Evolutionary conservation across 30 jellyfish, hydroid and myxozoan genomes (phyloP).

Genomic region (Cassiopea xamachana): DNA sequence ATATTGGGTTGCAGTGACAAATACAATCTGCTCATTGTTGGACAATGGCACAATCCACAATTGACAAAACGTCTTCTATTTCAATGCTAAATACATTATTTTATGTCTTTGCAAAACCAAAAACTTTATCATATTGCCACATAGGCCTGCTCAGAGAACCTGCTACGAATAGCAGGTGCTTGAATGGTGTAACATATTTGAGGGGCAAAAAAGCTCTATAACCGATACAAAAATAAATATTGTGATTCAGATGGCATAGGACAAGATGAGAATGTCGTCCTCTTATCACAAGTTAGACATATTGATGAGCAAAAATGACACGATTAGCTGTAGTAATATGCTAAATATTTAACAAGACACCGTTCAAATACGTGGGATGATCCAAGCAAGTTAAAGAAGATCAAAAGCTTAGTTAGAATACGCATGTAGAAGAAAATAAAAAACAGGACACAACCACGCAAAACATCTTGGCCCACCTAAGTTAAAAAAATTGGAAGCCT

Average conservation of each 20-base stretch:
- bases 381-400: too few relatives aligned
- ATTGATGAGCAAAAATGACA: too few relatives aligned
- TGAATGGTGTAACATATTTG: slow-evolving; percentile 5
- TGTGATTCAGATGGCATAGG: background rate
- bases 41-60: background rate
- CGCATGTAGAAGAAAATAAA: too few relatives aligned
- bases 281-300: background rate
- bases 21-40: background rate
- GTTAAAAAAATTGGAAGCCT: too few relatives aligned
- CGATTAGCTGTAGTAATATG: too few relatives aligned
- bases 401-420: too few relatives aligned
- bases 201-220: background rate
- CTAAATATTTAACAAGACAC: too few relatives aligned
- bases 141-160: background rate
- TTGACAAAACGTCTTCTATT: background rate
- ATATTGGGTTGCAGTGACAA: background rate
- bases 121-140: background rate
- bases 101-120: background rate
- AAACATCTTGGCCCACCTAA: too few relatives aligned
- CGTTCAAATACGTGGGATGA: too few relatives aligned
- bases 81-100: background rate
- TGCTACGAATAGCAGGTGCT: slow-evolving; percentile 21
- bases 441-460: too few relatives aligned
- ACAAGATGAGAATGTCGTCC: background rate
- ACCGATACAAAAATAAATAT: background rate